Base-by-base conservation (phyloP, 2,888 invertebrate genomes). In the Drosophila setosimentum region DNA sequence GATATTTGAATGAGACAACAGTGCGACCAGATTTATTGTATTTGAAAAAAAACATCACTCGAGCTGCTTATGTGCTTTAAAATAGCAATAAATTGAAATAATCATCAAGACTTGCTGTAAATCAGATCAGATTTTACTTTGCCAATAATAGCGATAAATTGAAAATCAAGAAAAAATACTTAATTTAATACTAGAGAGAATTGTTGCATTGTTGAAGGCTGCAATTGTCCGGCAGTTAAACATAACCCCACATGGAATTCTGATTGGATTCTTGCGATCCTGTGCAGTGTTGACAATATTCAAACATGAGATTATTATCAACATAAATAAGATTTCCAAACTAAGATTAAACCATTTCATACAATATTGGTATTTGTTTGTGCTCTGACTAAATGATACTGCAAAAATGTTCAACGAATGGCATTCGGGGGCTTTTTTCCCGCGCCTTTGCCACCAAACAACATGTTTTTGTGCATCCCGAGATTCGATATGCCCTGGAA, bases 401-500 rank as follows among this genome's bases (percentile, higher is more conserved):
- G 6, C 63, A 71, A 42, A 65, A 58, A 51, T 63, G 61, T 54
- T 62, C 11, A 3, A 0, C 10, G 4, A 4, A 45, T 6, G 50
- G 60, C 30, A 42, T 68, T 13, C 55, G 78, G 35, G 58, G 50
- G 18, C 16, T 69, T 4, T 33, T 51, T 1, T 16, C 24, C 27
- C 77, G 77, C 13, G 21, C 37, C 3, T 33, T 69, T 24, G 21
- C 67, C 24, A 60, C 62, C 10, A 58, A 57, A 8, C 61, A 62
- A 13, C 69, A 91, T n/a, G 91, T 93, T 61, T 93, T 94, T 69
- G 93, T 94, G 70, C 94, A 94, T 63, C 94, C 95, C 37, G 95
- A 96, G 91, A 96, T 98, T 59, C 91, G 91, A 63, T 91, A 94
- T 61, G 97, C 97, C 10, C 93, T 97, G 79, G 92, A 93, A 61